Percentiles rank a stretch among this genome's conserved stretches.
These are phyloP conservation scores for human DNA, from an alignment of 2,113 vertebrate genomes.

Conservation along the genomic window DNA sequence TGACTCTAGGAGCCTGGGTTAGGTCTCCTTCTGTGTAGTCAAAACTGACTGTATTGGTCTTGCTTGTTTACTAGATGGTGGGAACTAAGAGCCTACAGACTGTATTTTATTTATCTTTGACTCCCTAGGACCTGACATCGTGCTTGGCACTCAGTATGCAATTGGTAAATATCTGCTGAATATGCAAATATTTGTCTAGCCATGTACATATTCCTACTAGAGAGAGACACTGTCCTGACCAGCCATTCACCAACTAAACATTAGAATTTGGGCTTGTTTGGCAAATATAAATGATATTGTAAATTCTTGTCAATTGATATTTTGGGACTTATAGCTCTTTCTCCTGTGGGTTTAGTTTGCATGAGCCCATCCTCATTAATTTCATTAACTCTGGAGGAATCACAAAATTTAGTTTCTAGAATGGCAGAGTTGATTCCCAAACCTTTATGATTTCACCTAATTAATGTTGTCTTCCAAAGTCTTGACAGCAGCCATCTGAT, in stretches of 20 bases:
- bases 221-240: not conserved
- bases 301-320: not conserved
- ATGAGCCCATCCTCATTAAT: not conserved
- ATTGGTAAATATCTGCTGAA: not conserved
- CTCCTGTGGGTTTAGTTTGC: not conserved
- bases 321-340: not conserved
- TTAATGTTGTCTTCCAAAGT: not conserved
- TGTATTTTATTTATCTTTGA: not conserved
- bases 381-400: not conserved
- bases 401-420: slow-evolving; percentile 16
- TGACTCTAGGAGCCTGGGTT: not conserved
- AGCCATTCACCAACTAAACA: not conserved
- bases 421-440: not conserved
- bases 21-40: not conserved
- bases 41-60: not conserved
- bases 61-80: not conserved
- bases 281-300: not conserved
- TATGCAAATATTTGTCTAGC: not conserved
- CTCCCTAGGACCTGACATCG: not conserved
- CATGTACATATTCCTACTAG: not conserved
- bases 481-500: not conserved
- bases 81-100: not conserved
- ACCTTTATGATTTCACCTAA: not conserved
- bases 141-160: not conserved
- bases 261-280: not conserved